phyloP scores from a whole-genome alignment of 2,888 invertebrate genomes.

The Catocala nupta region DNA sequence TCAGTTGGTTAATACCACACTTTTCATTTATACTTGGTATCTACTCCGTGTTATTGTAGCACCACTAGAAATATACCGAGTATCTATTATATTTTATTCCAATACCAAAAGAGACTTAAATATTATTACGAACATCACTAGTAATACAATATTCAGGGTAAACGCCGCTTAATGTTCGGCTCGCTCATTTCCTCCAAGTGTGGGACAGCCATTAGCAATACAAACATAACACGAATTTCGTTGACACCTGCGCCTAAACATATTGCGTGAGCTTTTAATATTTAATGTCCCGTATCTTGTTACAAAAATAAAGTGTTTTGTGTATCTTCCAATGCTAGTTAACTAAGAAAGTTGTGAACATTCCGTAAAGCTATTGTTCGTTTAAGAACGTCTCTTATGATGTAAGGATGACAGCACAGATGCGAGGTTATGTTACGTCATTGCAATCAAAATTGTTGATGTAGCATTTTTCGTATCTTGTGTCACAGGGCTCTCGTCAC shows the following conservation, averaged over 20 bases:
- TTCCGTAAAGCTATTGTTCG: not conserved
- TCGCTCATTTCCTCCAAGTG: constrained; percentile 71
- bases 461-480: no score
- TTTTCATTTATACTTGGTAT: no score
- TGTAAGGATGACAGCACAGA: no score
- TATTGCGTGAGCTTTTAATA: constrained; percentile 58
- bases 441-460: no score
- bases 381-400: no score
- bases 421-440: no score
- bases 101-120: not conserved
- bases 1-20: no score
- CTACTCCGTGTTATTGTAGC: no score
- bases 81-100: no score
- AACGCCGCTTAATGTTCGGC: constrained; percentile 56
- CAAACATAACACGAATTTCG: constrained; percentile 74
- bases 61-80: no score
- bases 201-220: constrained; percentile 73
- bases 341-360: not conserved
- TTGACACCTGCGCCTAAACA: constrained; percentile 73
- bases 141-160: constrained; percentile 42
- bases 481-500: no score
- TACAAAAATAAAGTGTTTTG: constrained; percentile 38
- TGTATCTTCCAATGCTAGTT: constrained; percentile 4
- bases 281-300: constrained; percentile 50
- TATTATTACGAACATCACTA: not conserved